Evolutionary conservation across 2,113 vertebrate species (phyloP).

Genomic region (Indri indri): DNA sequence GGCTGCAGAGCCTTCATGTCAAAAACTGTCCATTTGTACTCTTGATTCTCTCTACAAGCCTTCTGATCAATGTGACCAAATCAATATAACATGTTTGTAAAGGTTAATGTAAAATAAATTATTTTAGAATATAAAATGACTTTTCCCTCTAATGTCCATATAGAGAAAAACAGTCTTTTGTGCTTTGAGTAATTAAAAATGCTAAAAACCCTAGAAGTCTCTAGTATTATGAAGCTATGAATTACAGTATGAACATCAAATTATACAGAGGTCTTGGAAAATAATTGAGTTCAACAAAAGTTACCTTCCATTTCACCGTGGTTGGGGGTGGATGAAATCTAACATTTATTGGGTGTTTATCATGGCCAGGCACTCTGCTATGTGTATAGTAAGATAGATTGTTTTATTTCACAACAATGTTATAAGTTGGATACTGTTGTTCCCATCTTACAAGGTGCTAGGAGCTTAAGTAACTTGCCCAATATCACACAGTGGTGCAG

Average conservation of each 20-base stretch:
- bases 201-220: background rate
- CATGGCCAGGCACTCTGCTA: background rate
- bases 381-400: background rate
- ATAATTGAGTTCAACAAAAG: background rate
- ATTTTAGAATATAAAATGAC: background rate
- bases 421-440: background rate
- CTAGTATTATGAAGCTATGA: background rate
- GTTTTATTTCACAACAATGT: slow-evolving; percentile 1
- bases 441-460: background rate
- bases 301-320: background rate
- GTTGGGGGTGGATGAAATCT: background rate
- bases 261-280: slow-evolving; percentile 4
- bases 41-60: background rate
- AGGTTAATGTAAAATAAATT: slow-evolving; percentile 11
- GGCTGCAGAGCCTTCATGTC: background rate
- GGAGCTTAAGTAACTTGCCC: background rate
- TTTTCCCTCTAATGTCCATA: background rate
- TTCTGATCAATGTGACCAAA: background rate
- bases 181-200: background rate
- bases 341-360: slow-evolving; percentile 21
- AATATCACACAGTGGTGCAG: background rate
- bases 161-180: slow-evolving; percentile 20
- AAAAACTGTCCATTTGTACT: background rate
- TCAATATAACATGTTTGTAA: background rate
- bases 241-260: background rate